Evolutionary conservation across 2,888 invertebrate species (phyloP).

Genomic region (Mythimna impura): DNA sequence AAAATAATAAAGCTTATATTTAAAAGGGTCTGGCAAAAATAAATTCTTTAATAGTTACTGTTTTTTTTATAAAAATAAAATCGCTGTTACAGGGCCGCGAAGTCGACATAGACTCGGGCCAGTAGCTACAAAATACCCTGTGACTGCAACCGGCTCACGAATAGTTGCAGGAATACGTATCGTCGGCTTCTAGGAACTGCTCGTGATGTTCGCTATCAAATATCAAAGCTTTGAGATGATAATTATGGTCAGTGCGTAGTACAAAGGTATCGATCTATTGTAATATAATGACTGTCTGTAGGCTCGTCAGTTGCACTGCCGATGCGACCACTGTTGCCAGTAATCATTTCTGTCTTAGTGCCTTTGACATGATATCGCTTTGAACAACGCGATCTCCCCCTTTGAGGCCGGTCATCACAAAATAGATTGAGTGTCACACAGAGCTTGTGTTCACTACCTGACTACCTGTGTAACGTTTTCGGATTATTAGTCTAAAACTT

Average conservation of each 20-base stretch:
- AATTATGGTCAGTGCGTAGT: background rate
- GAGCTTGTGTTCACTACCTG: background rate
- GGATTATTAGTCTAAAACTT: background rate
- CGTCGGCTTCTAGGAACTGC: background rate
- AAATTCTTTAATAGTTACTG: too few relatives aligned
- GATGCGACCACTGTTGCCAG: background rate
- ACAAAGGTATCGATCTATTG: background rate
- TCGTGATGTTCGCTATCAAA: background rate
- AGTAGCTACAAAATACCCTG: too few relatives aligned
- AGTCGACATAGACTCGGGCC: too few relatives aligned
- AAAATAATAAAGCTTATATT: too few relatives aligned
- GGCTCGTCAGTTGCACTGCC: background rate
- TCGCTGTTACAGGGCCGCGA: too few relatives aligned
- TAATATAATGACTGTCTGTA: background rate
- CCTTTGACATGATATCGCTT: conserved; percentile 4
- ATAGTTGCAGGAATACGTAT: background rate
- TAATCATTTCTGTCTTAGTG: background rate
- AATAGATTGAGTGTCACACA: background rate
- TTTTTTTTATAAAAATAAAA: too few relatives aligned
- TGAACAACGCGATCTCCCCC: background rate
- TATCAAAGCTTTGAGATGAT: background rate
- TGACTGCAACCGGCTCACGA: too few relatives aligned
- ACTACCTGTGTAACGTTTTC: background rate
- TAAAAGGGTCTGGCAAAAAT: too few relatives aligned
- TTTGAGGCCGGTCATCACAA: background rate